phyloP scores from a whole-genome alignment of 2,113 vertebrate species.

The Phyllostomus hastatus region DNA sequence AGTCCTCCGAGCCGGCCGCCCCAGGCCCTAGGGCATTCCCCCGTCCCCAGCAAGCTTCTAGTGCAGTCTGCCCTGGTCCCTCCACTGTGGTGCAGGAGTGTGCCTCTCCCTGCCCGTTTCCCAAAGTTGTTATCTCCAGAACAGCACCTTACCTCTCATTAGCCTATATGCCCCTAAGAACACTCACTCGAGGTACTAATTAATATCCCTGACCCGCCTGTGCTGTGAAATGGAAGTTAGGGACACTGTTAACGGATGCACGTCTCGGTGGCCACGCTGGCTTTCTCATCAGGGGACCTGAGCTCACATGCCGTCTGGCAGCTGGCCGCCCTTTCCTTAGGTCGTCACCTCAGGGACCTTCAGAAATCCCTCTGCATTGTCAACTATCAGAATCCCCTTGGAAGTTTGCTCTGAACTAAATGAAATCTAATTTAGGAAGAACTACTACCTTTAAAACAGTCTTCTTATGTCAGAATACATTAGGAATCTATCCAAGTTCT shows the following conservation, averaged over 20 bases:
- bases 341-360: not conserved
- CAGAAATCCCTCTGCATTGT: not conserved
- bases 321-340: not conserved
- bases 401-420: constrained; percentile 42
- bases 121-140: not conserved
- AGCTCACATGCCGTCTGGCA: not conserved
- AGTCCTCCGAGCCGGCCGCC: rapidly evolving
- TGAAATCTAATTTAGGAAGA: constrained; percentile 7
- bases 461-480: not conserved
- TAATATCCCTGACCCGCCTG: not conserved
- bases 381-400: not conserved
- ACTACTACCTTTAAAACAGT: constrained; percentile 23
- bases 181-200: not conserved
- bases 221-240: not conserved
- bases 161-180: not conserved
- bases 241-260: not conserved
- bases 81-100: not conserved
- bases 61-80: not conserved
- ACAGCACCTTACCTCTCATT: not conserved
- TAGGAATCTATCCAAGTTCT: not conserved
- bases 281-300: not conserved
- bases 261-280: too few relatives aligned
- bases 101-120: not conserved
- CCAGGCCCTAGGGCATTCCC: too few relatives aligned
- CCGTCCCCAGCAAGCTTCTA: not conserved